These are phyloP conservation scores for Lepidurus packardi DNA, from an alignment of 1,140 invertebrate species.

Conservation along the genomic window DNA sequence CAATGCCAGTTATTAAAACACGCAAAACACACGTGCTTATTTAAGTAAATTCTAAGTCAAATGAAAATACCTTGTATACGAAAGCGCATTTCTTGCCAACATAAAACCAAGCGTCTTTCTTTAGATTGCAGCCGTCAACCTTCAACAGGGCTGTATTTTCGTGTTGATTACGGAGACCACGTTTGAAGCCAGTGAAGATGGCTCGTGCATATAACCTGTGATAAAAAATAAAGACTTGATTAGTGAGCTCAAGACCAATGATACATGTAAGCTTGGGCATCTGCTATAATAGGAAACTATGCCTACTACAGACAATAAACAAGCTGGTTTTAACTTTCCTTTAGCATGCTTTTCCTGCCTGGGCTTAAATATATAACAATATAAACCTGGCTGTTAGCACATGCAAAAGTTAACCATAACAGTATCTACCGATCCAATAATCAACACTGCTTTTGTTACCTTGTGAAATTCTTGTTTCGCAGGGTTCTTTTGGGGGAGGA, in stretches of 20 bases:
- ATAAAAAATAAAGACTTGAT: neutral
- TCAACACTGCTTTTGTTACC: neutral
- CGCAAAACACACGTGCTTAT: neutral
- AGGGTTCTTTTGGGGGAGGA: neutral
- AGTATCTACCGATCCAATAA: neutral
- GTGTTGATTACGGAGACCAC: conserved; percentile 93
- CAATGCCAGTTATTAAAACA: neutral
- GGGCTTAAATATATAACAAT: neutral
- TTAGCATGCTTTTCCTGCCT: neutral
- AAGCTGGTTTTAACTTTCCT: neutral
- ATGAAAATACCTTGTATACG: conserved; percentile 79
- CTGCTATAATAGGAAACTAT: neutral
- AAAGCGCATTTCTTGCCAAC: conserved; percentile 94
- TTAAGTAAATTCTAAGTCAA: neutral
- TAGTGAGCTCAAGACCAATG: neutral
- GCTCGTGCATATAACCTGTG: conserved; percentile 87
- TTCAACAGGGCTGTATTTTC: conserved; percentile 94
- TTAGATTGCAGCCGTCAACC: conserved; percentile 79
- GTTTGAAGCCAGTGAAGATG: conserved; percentile 96
- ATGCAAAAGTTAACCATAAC: neutral
- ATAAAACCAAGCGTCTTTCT: conserved; percentile 84
- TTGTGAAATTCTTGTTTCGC: conserved; percentile 15
- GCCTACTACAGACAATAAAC: conserved; percentile 12
- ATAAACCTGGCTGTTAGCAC: neutral
- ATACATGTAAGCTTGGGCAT: neutral